These are phyloP conservation scores for Taurulus bubalis DNA, from an alignment of 2,113 vertebrate genomes.

Conservation along the genomic window DNA sequence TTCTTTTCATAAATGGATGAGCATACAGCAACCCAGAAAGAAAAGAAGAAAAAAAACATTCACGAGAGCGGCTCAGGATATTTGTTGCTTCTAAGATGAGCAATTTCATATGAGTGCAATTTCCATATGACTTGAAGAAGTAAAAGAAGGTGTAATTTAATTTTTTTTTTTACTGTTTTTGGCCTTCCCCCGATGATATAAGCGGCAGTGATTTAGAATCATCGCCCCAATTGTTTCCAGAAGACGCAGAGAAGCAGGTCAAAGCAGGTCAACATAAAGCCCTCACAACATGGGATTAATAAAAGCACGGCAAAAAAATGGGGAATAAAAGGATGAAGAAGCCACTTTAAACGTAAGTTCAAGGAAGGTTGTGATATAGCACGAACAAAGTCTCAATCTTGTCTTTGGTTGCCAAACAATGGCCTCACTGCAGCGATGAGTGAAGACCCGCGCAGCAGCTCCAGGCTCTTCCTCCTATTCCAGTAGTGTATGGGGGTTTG, in stretches of 20 bases:
- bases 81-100: neutral
- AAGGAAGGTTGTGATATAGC: neutral
- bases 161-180: neutral
- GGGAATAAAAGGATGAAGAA: neutral
- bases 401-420: constrained; percentile 3
- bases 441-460: constrained; percentile 10
- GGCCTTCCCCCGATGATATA: neutral
- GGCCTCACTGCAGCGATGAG: neutral
- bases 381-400: neutral
- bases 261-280: neutral
- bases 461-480: constrained; percentile 4
- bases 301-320: neutral
- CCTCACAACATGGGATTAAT: neutral
- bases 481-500: neutral
- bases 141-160: neutral
- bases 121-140: neutral
- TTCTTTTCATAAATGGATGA: neutral
- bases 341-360: neutral
- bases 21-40: neutral
- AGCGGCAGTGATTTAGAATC: neutral
- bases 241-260: neutral
- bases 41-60: neutral
- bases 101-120: neutral
- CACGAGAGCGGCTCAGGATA: neutral
- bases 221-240: constrained; percentile 17